These are phyloP conservation scores for Microplitis deprimator DNA, from an alignment of 2,888 invertebrate species.

Conservation along the genomic window DNA sequence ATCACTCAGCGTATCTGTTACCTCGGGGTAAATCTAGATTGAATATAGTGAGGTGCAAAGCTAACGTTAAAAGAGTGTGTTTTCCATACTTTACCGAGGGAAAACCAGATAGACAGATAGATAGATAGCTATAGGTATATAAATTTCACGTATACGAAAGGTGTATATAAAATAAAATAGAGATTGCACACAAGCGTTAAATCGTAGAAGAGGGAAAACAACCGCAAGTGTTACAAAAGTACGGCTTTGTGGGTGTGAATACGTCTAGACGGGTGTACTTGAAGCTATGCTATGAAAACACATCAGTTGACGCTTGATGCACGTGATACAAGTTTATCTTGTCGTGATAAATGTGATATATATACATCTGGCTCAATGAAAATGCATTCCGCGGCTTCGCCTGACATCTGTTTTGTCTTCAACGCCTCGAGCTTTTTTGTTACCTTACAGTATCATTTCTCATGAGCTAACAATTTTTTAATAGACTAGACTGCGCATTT, in stretches of 20 bases:
- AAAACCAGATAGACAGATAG: constrained; percentile 30
- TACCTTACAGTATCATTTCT: too few relatives aligned
- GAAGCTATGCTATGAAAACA: constrained; percentile 61
- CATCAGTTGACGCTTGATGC: constrained; percentile 50
- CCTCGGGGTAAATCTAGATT: constrained; percentile 30
- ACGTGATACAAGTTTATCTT: constrained; percentile 46
- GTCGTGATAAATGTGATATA: constrained; percentile 27
- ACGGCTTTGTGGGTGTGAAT: constrained; percentile 59
- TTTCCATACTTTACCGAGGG: background rate
- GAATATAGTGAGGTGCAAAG: constrained; percentile 9
- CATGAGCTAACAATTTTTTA: too few relatives aligned
- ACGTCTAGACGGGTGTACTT: constrained; percentile 67
- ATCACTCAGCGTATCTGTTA: constrained; percentile 3
- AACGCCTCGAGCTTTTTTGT: background rate
- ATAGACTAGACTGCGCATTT: too few relatives aligned
- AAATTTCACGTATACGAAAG: background rate
- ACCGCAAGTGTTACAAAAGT: constrained; percentile 53
- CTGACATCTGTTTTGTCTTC: background rate
- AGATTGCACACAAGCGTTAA: constrained; percentile 37
- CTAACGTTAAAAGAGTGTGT: constrained; percentile 26
- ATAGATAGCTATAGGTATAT: background rate
- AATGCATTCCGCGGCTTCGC: background rate
- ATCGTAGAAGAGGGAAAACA: constrained; percentile 26
- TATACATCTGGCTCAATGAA: background rate
- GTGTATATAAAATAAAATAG: constrained; percentile 38